Conservation (phyloP, 2,797 vertebrate species). For the Lepidocolaptes lacrymiger region DNA sequence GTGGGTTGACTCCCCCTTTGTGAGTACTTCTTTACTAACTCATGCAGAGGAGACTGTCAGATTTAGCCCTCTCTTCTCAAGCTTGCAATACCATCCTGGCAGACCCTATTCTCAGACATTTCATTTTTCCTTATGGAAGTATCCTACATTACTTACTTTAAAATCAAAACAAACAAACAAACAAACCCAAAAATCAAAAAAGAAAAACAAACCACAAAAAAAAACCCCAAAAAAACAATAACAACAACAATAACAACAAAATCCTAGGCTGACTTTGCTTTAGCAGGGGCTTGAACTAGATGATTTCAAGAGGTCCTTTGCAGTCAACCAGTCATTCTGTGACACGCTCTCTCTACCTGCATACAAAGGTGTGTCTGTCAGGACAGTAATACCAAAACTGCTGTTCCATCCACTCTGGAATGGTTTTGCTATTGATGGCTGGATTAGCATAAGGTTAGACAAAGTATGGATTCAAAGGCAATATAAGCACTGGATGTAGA, state of each 20-base stretch:
- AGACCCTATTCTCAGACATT: background rate
- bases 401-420: background rate
- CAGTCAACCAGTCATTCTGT: background rate
- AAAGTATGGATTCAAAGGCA: background rate
- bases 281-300: background rate
- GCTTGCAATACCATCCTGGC: background rate
- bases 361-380: rapidly evolving
- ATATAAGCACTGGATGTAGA: background rate
- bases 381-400: background rate
- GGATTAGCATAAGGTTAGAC: background rate
- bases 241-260: background rate
- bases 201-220: background rate
- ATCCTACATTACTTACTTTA: background rate
- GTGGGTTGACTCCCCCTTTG: background rate
- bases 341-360: rapidly evolving
- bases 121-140: background rate
- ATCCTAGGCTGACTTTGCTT: background rate
- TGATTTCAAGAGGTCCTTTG: background rate
- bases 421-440: background rate
- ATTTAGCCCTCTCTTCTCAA: background rate
- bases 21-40: background rate
- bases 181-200: background rate
- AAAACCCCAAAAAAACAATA: background rate
- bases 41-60: background rate
- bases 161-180: no score